A percentile compares a stretch with the other conserved stretches of the same genome.
Conservation (phyloP, 2,113 vertebrate species). For the Hymenochirus boettgeri region DNA sequence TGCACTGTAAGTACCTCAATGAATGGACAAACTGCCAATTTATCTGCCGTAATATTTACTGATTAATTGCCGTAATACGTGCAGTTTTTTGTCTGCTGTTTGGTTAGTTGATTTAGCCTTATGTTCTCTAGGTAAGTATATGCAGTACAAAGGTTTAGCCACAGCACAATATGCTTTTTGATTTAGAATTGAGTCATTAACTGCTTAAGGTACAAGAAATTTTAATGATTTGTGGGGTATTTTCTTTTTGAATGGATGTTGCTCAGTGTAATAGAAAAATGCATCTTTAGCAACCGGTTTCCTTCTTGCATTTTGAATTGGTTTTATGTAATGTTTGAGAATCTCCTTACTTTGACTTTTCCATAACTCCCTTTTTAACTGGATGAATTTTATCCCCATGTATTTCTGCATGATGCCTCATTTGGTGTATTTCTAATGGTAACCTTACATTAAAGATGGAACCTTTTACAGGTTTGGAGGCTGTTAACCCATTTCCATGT, state of each 20-base stretch:
- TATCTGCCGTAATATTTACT: constrained; percentile 73
- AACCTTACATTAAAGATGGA: constrained; percentile 17
- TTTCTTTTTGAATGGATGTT: no score
- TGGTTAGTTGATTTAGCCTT: constrained; percentile 41
- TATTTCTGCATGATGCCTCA: constrained; percentile 68
- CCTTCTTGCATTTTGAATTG: no score
- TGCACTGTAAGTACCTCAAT: constrained; percentile 97
- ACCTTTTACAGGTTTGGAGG: constrained; percentile 77
- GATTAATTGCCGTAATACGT: constrained; percentile 76
- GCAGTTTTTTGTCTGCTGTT: constrained; percentile 59
- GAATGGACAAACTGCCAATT: constrained; percentile 79
- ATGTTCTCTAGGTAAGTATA: constrained; percentile 76
- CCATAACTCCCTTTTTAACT: no score
- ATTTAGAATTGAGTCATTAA: no score
- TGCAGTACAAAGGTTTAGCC: constrained; percentile 44
- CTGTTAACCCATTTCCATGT: constrained; percentile 83
- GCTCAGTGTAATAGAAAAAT: no score
- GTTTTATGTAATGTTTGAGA: no score
- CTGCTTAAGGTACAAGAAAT: no score
- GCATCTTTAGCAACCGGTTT: no score
- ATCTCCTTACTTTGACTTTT: no score
- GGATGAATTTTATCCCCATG: not conserved
- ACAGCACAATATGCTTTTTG: no score
- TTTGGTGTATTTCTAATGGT: constrained; percentile 45
- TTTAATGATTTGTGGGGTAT: no score